Evolutionary conservation across 1,140 invertebrate species (phyloP), one percentile per base, ranked within the genome.

Genomic region (Apis dorsata): DNA sequence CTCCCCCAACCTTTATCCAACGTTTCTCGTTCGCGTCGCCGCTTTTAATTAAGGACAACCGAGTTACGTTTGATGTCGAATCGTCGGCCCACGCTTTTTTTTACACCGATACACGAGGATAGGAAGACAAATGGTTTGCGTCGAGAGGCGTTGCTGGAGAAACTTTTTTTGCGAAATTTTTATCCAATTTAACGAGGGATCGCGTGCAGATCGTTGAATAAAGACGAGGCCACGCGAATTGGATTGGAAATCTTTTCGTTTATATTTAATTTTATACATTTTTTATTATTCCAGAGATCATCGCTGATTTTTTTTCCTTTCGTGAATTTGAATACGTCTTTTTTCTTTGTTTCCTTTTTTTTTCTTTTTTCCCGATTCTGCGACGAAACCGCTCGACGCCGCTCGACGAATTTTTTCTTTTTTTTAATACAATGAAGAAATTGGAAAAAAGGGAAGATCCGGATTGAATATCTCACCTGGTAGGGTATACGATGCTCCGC

Each of bases 401-500:
- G 34, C 2, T 44, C 34, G 34, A 44, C 0, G 34, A 44, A 44
- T 44, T 44, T 44, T 44, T 44, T 44, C 0, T 44, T 44, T 5
- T 44, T 44, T 44, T 7, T 7, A 44, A 44, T 7, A 44, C 4
- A 34, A 34, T 2, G 34, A 44, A 44, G 34, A 44, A 44, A 44
- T 44, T 44, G 34, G 34, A 44, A 44, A 44, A 3, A 44, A 44
- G 34, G 2, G 34, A 34, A 3, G 34, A 44, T 75, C 82, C 44
- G 21, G 21, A 55, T 13, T 55, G 12, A 55, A 13, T 13, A 13
- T 71, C 82, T 76, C 84, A 93, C 93, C 88, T 99, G 98, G 94
- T 98, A 99, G 63, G 99, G 98, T 90, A 99, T 98, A 81, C 98
- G 95, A 95, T 99, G 98, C 95, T 99, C 99, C 72, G 98, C 98